Percentiles rank a stretch among this genome's conserved stretches.
These are phyloP conservation scores for Caenorhabditis brenneri DNA, from an alignment of 1,140 invertebrate genomes.

Conservation along the genomic window DNA sequence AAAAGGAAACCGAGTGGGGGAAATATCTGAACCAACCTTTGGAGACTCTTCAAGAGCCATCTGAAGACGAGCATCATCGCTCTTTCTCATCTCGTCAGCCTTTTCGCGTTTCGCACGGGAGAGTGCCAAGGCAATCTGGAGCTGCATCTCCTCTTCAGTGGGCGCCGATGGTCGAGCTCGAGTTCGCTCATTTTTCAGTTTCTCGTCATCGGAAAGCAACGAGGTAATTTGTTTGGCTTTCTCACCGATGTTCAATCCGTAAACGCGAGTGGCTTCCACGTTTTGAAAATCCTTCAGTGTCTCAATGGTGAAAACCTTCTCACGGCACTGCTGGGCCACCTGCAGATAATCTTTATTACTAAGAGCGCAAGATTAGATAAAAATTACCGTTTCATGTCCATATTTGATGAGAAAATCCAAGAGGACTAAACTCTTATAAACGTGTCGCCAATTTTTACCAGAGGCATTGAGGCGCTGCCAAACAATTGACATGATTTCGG, in stretches of 20 bases:
- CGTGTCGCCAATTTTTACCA: too few relatives aligned
- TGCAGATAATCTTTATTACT: slow-evolving; percentile 52
- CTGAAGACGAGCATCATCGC: slow-evolving; percentile 84
- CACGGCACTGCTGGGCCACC: slow-evolving; percentile 73
- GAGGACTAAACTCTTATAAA: too few relatives aligned
- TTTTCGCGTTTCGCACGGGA: slow-evolving; percentile 98
- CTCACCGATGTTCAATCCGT: slow-evolving; percentile 95
- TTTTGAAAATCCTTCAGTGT: slow-evolving; percentile 98
- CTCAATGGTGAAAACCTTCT: slow-evolving; percentile 98
- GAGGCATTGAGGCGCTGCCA: too few relatives aligned
- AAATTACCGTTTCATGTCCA: too few relatives aligned
- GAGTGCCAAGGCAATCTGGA: too few relatives aligned
- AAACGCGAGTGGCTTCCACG: slow-evolving; percentile 96
- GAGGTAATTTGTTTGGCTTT: slow-evolving; percentile 95
- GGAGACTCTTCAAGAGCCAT: slow-evolving; percentile 19
- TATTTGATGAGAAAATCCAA: too few relatives aligned
- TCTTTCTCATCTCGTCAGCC: slow-evolving; percentile 88
- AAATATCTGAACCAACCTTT: too few relatives aligned
- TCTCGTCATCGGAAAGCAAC: slow-evolving; percentile 93
- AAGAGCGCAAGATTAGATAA: too few relatives aligned
- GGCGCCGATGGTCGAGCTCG: slow-evolving; percentile 92
- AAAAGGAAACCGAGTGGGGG: too few relatives aligned
- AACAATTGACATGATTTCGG: too few relatives aligned
- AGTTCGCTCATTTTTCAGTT: slow-evolving; percentile 90
- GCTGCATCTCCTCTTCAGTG: too few relatives aligned